Percentiles rank a stretch among this genome's conserved stretches.
These are phyloP conservation scores for Antedon mediterranea DNA, from an alignment of 53 echinoderm and acorn worm genomes.

Conservation along the genomic window DNA sequence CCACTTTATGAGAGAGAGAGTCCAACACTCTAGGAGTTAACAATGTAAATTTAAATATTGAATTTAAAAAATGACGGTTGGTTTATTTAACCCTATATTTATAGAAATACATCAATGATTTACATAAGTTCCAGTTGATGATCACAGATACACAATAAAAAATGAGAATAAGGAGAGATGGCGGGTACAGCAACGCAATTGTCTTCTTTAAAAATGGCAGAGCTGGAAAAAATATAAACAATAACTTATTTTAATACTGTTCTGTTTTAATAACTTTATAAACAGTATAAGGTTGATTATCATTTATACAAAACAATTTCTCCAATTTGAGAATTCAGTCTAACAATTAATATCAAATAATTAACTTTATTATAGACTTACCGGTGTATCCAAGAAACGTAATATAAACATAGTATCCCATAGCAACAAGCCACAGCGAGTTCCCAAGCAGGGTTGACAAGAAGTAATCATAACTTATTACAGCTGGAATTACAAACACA, in stretches of 20 bases:
- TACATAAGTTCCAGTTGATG: slow-evolving; percentile 46
- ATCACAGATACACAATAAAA: slow-evolving; percentile 34
- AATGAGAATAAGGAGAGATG: slow-evolving; percentile 29
- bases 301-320: no score
- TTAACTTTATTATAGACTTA: slow-evolving; percentile 22
- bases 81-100: slow-evolving; percentile 40
- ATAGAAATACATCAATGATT: slow-evolving; percentile 53
- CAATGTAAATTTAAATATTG: no score
- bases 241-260: no score
- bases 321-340: no score
- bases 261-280: background rate
- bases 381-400: slow-evolving; percentile 98
- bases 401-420: slow-evolving; percentile 86
- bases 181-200: slow-evolving; percentile 66
- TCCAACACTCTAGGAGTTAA: background rate
- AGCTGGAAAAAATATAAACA: slow-evolving; percentile 30
- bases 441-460: slow-evolving; percentile 64
- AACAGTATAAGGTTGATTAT: no score
- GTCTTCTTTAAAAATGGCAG: slow-evolving; percentile 74
- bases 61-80: background rate
- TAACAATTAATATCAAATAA: no score
- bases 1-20: no score
- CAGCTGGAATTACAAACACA: slow-evolving; percentile 32
- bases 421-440: slow-evolving; percentile 74
- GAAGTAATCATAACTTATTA: slow-evolving; percentile 36